phyloP scores from a whole-genome alignment of 2,888 invertebrate genomes.

The Xestia ashworthii region DNA sequence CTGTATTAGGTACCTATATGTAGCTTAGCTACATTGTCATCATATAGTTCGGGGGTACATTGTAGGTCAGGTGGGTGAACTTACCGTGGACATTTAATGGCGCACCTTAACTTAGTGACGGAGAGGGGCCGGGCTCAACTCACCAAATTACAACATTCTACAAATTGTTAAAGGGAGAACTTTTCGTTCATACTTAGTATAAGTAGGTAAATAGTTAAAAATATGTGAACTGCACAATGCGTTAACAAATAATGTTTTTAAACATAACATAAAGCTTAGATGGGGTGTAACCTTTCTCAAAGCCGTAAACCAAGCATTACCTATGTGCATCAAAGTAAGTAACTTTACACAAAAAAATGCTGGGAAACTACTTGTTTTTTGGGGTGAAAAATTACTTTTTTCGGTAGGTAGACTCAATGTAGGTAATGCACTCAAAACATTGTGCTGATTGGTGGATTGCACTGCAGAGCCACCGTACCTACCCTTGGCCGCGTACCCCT shows the following conservation, averaged over 20 bases:
- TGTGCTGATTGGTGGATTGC: too few relatives aligned
- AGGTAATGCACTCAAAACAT: too few relatives aligned
- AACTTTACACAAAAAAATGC: too few relatives aligned
- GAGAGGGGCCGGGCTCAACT: slow-evolving; percentile 7
- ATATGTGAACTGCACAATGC: neutral
- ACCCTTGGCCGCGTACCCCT: too few relatives aligned
- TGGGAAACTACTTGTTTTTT: too few relatives aligned
- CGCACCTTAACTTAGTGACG: neutral
- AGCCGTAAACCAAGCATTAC: too few relatives aligned
- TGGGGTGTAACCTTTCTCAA: too few relatives aligned
- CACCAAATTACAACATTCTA: slow-evolving; percentile 35
- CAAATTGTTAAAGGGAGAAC: slow-evolving; percentile 11
- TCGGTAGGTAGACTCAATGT: too few relatives aligned
- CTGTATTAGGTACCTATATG: too few relatives aligned
- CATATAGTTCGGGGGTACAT: neutral
- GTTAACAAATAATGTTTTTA: neutral
- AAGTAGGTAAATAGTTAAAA: neutral
- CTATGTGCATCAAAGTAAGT: too few relatives aligned
- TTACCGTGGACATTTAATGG: slow-evolving; percentile 5
- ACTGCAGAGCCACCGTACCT: too few relatives aligned
- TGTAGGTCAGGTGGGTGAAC: neutral
- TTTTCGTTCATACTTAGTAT: neutral
- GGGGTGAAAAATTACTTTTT: too few relatives aligned
- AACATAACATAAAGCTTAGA: neutral
- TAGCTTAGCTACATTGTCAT: neutral